Percentiles rank a stretch among this genome's conserved stretches.
These are phyloP conservation scores for Syrmaticus mikado DNA, from an alignment of 2,113 vertebrate species.

Conservation along the genomic window DNA sequence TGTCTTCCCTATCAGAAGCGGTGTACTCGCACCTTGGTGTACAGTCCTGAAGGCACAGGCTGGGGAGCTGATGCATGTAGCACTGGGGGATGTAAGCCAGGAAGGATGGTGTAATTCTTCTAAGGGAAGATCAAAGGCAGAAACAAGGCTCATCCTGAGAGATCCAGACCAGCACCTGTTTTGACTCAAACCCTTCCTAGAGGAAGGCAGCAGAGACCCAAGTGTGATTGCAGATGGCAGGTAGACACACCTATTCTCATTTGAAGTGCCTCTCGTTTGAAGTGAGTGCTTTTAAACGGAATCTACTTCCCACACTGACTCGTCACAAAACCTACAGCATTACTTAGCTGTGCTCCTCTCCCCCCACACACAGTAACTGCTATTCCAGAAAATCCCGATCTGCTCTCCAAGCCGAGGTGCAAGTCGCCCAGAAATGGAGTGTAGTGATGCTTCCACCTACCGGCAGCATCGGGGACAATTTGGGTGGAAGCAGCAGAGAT, in stretches of 20 bases:
- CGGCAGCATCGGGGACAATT: background rate
- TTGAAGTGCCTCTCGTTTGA: background rate
- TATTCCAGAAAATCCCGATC: background rate
- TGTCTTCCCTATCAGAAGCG: no score
- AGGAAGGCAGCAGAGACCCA: background rate
- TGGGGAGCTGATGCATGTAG: background rate
- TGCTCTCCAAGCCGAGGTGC: background rate
- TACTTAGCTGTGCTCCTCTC: background rate
- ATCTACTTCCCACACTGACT: background rate
- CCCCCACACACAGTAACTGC: background rate
- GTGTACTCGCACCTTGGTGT: background rate
- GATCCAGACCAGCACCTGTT: background rate
- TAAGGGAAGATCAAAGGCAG: background rate
- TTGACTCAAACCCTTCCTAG: background rate
- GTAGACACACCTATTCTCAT: background rate
- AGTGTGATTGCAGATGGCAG: background rate
- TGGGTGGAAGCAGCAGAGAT: background rate
- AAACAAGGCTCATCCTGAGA: background rate
- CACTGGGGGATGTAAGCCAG: background rate
- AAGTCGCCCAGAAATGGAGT: background rate
- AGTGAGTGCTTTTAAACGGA: background rate
- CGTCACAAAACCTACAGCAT: background rate
- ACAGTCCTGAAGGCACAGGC: background rate
- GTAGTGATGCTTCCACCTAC: slow-evolving; percentile 41
- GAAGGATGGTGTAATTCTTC: background rate